Base-by-base conservation (phyloP, 2,888 invertebrate genomes). In the Hypolimnas misippus region DNA sequence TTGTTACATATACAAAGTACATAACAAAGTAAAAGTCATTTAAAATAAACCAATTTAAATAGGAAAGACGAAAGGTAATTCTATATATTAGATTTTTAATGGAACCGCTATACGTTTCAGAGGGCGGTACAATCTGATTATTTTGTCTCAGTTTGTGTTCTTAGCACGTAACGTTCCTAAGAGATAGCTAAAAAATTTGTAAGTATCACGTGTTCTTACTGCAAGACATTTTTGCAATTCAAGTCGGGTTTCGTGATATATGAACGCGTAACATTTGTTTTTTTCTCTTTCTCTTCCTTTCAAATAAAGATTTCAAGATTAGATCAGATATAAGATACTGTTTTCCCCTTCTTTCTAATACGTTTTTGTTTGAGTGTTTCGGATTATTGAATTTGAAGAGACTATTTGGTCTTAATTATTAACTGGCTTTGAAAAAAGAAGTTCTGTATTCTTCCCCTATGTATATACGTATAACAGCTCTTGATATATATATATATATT, bases 171-270 rank as follows among this genome's bases (percentile, higher is more conserved):
- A 49, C 21, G 25, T 49, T 29, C 3, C 19, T 46, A 14, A 29
- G 29, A 49, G 49, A 49, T 49, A 49, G 29, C n/a, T 25, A 49
- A 49, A 49, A 49, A 49, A 46, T 25, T n/a, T 49, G 49, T 29
- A 25, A 29, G 49, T 29, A 49, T 12, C 14, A 49, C 49, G 49
- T 49, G 49, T 29, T 49, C 49, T 29, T 8, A 7, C 29, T 29
- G 29, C 29, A 21, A 49, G 14, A 29, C 3, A 46, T 29, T 49
- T 49, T n/a, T 14, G 14, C 29, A 49, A 25, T 29, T 29, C 49
- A 14, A 19, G 49, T 49, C 49, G 29, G 29, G 49, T 49, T 49
- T 29, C 29, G 19, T 16, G 49, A 49, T 49, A 29, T 49, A 49
- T 49, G 49, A 29, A 14, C 7, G 7, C 14, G 49, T 49, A 29